Conservation (phyloP, 2,888 invertebrate species). For the Zhuqinia jingwanae region DNA sequence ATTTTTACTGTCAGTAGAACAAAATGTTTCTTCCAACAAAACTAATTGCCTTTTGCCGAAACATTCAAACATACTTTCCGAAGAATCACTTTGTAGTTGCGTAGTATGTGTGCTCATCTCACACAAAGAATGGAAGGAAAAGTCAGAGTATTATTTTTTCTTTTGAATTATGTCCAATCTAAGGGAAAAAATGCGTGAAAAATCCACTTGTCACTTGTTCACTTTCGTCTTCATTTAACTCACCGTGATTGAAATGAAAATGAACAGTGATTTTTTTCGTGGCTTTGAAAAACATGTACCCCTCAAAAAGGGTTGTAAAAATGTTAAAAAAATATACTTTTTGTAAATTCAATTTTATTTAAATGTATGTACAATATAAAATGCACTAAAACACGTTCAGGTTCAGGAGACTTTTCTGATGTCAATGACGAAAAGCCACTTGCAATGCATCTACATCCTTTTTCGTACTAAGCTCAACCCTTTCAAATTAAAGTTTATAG, state of each 20-base stretch:
- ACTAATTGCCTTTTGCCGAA: conserved; percentile 8
- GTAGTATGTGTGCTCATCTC: conserved; percentile 41
- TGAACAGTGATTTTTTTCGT: conserved; percentile 16
- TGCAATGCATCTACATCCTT: conserved; percentile 45
- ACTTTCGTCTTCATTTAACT: conserved; percentile 39
- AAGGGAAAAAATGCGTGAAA: conserved; percentile 19
- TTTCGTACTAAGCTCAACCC: conserved; percentile 17
- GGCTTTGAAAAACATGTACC: conserved; percentile 15
- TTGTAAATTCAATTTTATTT: conserved; percentile 14
- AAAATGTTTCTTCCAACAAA: not conserved
- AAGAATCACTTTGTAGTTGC: conserved; percentile 12
- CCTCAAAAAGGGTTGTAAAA: no score
- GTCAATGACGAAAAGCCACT: not conserved
- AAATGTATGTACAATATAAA: not conserved
- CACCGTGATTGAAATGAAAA: conserved; percentile 47
- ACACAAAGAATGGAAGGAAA: conserved; percentile 31
- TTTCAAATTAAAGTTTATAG: conserved; percentile 54
- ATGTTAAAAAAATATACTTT: not conserved
- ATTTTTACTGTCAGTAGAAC: conserved; percentile 2
- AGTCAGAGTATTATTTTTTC: not conserved
- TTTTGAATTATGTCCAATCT: conserved; percentile 11
- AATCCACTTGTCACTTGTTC: conserved; percentile 21
- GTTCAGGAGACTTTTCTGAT: conserved; percentile 4
- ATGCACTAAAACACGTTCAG: no score
- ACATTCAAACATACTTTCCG: conserved; percentile 42